phyloP scores from a whole-genome alignment of 2,888 invertebrate genomes.

The Lithophane leautieri region DNA sequence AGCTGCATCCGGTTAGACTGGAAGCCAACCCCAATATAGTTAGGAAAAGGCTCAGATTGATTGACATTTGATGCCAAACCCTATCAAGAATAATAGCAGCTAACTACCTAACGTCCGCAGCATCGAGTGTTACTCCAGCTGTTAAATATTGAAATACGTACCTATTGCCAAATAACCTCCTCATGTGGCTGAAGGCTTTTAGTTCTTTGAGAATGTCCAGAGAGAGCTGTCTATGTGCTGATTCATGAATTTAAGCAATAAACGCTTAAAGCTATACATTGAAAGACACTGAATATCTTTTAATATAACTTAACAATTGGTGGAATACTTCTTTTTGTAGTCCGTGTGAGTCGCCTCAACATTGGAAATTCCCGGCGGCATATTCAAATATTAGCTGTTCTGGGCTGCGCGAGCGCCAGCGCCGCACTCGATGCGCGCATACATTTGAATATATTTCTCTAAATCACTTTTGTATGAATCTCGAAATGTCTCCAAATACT shows the following conservation, averaged over 20 bases:
- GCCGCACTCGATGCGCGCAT: slow-evolving; percentile 55
- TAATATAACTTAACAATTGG: too few species aligned
- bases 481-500: slow-evolving; percentile 62
- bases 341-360: slow-evolving; percentile 39
- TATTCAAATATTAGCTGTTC: slow-evolving; percentile 58
- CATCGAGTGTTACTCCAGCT: not conserved
- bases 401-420: slow-evolving; percentile 34
- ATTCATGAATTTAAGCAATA: not conserved
- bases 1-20: too few species aligned
- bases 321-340: not conserved
- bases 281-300: too few species aligned
- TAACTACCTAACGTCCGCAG: not conserved
- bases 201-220: not conserved
- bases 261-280: too few species aligned
- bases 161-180: not conserved
- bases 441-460: slow-evolving; percentile 72
- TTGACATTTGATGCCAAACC: not conserved
- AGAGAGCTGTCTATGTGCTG: not conserved
- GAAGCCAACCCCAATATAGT: too few species aligned
- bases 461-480: slow-evolving; percentile 65
- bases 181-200: too few species aligned
- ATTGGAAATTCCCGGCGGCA: slow-evolving; percentile 45
- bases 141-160: not conserved
- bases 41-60: too few species aligned
- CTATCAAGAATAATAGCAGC: not conserved